Base-by-base conservation (phyloP, 2,888 invertebrate genomes). In the Euplagia quadripunctaria region DNA sequence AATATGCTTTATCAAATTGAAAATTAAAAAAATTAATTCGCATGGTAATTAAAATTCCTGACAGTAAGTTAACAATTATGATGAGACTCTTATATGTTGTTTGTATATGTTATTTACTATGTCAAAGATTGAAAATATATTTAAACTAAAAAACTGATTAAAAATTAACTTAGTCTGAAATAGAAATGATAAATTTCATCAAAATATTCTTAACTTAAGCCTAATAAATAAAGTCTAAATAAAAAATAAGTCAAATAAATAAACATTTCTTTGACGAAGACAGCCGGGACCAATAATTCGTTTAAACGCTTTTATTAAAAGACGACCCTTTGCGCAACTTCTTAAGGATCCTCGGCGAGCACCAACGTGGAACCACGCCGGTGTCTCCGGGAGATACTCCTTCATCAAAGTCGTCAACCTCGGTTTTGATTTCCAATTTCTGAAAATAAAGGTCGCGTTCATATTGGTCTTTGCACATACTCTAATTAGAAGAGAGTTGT, bases 361-460 rank as follows among this genome's bases (percentile, higher is more conserved):
- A 97, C 98, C 98, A 98, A 75, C 97, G 97, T 12, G 96, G 96
- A 0, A 96, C 85, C 0, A 96, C 94, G n/a, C 96, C 95, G 0
- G 96, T 90, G 52, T 97, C 97, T 31, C 92, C 93, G 0, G 97
- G 96, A 0, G 97, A 97, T 0, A 97, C 97, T 0, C 98, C 98
- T 91, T 99, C 98, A 83, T 99, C 99, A 0, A 98, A 97, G 83
- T 98, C 98, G 82, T 98, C 98, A 0, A 98, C 98, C 91, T 99
- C 98, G 0, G 98, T 98, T 90, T 97, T 98, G 61, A 99, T 98
- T 92, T 99, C 99, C 99, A 99, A 98, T 97, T 99, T 99, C 97
- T 98, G 92, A 55, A 90, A 92, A 82, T 69, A 65, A 68, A 42
- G 42, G n/a, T 5, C 55, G 7, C 43, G 42, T 7, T 46, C 43